phyloP scores from a whole-genome alignment of 2,113 vertebrate genomes.

The Ovis aries region DNA sequence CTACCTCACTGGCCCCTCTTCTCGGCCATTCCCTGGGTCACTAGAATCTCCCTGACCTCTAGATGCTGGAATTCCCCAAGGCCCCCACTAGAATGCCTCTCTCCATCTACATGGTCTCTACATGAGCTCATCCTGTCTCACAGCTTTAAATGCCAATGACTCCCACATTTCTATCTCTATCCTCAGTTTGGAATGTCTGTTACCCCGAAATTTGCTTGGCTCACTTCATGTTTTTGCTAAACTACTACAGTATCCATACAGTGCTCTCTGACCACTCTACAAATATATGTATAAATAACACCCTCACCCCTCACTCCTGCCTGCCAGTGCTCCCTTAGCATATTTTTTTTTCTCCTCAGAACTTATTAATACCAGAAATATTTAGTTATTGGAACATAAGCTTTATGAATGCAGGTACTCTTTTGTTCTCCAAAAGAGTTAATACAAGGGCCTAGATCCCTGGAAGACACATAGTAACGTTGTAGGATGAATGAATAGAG shows the following conservation, averaged over 20 bases:
- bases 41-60: not conserved
- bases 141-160: not conserved
- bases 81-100: not conserved
- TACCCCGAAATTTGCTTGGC: not conserved
- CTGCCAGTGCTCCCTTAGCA: not conserved
- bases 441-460: not conserved
- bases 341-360: not conserved
- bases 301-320: fast-evolving
- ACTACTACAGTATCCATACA: not conserved
- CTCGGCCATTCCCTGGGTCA: not conserved
- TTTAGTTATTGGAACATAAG: not conserved
- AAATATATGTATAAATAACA: not conserved
- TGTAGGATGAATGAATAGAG: not conserved
- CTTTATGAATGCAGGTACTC: not conserved
- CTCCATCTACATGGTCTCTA: not conserved
- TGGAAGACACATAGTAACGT: not conserved
- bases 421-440: not conserved
- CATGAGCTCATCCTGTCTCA: not conserved
- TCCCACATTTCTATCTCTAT: not conserved
- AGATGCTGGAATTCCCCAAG: not conserved
- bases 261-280: not conserved
- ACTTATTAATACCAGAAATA: not conserved
- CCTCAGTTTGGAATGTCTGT: not conserved
- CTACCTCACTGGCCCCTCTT: not conserved
- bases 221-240: not conserved